phyloP scores from a whole-genome alignment of 2,888 invertebrate genomes.

The Drosophila limbata region DNA sequence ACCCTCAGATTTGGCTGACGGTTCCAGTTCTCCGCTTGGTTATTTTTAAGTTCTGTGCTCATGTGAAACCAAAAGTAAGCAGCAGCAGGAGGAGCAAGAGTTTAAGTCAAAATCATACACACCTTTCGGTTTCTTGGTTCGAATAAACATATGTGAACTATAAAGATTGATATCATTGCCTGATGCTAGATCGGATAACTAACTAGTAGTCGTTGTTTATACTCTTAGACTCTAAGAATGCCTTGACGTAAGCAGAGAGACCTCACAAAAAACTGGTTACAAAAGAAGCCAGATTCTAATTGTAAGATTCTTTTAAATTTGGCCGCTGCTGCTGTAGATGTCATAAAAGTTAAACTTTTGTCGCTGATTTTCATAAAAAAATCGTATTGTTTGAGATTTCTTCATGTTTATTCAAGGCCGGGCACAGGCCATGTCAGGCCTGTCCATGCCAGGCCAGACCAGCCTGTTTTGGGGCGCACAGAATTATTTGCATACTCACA shows the following conservation, averaged over 20 bases:
- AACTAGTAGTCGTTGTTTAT: constrained; percentile 15
- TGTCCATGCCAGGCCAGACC: constrained; percentile 25
- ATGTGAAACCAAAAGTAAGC: constrained; percentile 65
- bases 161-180: constrained; percentile 74
- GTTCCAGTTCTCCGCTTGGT: constrained; percentile 35
- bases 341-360: constrained; percentile 69
- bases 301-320: constrained; percentile 50
- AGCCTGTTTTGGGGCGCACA: constrained; percentile 53
- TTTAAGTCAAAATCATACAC: constrained; percentile 32
- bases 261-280: constrained; percentile 68
- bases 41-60: constrained; percentile 60
- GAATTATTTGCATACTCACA: constrained; percentile 66
- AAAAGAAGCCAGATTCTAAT: constrained; percentile 61
- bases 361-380: constrained; percentile 53
- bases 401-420: constrained; percentile 69
- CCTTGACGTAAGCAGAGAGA: constrained; percentile 61
- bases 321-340: constrained; percentile 45
- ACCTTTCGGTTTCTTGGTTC: constrained; percentile 69
- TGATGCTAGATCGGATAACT: constrained; percentile 47
- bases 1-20: constrained; percentile 30
- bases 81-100: constrained; percentile 29
- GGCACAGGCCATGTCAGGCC: constrained; percentile 23
- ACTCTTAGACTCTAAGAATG: neutral
- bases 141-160: constrained; percentile 51
- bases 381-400: constrained; percentile 53